Evolutionary conservation across 2,797 vertebrate genomes (phyloP).

Genomic region (Parauchenoglanis ngamensis): DNA sequence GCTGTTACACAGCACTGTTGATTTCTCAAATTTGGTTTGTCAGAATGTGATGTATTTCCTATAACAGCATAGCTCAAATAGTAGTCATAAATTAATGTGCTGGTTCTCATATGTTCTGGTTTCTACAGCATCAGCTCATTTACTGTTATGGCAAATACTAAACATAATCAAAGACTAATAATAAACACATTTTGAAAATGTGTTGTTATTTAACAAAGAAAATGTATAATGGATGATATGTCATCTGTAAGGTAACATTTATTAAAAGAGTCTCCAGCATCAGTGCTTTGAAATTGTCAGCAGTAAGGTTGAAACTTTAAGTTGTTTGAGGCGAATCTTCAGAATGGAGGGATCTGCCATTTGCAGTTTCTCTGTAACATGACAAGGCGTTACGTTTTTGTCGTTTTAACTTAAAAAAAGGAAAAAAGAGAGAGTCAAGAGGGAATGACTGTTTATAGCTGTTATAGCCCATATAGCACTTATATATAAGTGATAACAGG

Average conservation of each 20-base stretch:
- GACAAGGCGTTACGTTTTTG: neutral
- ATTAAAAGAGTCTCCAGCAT: neutral
- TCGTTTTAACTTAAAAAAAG: neutral
- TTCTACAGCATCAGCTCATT: neutral
- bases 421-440: neutral
- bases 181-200: neutral
- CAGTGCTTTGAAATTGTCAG: neutral
- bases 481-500: neutral
- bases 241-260: neutral
- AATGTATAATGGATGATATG: neutral
- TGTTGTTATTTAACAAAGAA: neutral
- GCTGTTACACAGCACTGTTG: neutral
- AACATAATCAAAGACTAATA: neutral
- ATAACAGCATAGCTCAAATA: neutral
- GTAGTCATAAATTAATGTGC: neutral
- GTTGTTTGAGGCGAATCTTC: neutral
- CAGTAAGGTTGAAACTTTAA: neutral
- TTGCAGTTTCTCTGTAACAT: neutral
- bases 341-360: neutral
- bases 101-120: neutral
- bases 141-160: neutral
- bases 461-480: neutral
- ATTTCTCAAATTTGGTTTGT: neutral
- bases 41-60: neutral
- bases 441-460: neutral